These are phyloP conservation scores for Petrolisthes cinctipes DNA, from an alignment of 2,888 invertebrate species.

Conservation along the genomic window DNA sequence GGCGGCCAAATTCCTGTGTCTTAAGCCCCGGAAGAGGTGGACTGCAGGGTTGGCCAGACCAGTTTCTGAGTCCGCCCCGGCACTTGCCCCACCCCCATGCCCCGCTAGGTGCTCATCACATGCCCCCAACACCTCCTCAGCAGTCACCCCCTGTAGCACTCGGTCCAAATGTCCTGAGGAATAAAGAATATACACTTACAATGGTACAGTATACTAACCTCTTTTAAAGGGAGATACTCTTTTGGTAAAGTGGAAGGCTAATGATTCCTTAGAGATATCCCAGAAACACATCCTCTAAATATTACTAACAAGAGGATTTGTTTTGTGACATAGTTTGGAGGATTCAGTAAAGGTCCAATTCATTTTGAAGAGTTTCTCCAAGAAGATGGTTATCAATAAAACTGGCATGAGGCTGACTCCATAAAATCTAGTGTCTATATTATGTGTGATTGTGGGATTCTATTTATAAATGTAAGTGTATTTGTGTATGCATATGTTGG, in stretches of 20 bases:
- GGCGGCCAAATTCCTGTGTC: slow-evolving; percentile 93
- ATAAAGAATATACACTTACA: neutral
- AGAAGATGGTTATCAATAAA: too few relatives aligned
- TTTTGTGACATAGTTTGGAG: too few relatives aligned
- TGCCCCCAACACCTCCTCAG: slow-evolving; percentile 94
- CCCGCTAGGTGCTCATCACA: slow-evolving; percentile 88
- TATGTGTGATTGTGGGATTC: too few relatives aligned
- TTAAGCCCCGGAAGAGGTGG: slow-evolving; percentile 92
- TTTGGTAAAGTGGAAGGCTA: neutral
- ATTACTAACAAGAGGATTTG: too few relatives aligned
- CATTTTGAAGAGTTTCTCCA: too few relatives aligned
- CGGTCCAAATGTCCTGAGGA: slow-evolving; percentile 88
- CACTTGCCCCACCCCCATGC: slow-evolving; percentile 70
- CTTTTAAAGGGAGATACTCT: neutral
- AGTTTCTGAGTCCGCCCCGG: slow-evolving; percentile 74
- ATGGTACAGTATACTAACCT: neutral
- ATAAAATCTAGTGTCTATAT: too few relatives aligned
- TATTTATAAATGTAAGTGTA: too few relatives aligned
- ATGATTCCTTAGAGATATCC: neutral
- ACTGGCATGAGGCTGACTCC: too few relatives aligned
- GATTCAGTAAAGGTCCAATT: too few relatives aligned
- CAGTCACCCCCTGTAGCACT: slow-evolving; percentile 93
- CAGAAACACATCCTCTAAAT: neutral
- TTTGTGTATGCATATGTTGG: neutral
- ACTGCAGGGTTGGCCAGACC: slow-evolving; percentile 93